phyloP scores from a whole-genome alignment of 2,113 vertebrate genomes.

The Nycticorax nycticorax region DNA sequence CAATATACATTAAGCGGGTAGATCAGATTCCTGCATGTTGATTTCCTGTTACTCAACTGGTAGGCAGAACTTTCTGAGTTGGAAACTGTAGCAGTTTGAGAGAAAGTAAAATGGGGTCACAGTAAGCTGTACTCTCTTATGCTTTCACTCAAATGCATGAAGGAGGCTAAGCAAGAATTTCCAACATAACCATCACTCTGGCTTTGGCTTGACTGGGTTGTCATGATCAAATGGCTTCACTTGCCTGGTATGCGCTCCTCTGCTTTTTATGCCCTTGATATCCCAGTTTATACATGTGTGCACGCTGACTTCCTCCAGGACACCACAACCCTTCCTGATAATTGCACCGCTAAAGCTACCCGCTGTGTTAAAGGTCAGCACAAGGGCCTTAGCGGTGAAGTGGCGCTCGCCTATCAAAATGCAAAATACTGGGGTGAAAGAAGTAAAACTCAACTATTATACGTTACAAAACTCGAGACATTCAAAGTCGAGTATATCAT shows the following conservation, averaged over 20 bases:
- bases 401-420: constrained; percentile 71
- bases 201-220: constrained; percentile 7
- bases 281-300: background rate
- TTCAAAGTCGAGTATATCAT: constrained; percentile 73
- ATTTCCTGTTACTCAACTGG: background rate
- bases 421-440: constrained; percentile 70
- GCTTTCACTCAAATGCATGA: background rate
- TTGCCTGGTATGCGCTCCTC: background rate
- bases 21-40: background rate
- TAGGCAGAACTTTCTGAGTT: background rate
- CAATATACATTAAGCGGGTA: background rate
- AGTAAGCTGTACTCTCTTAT: background rate
- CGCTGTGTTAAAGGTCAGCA: constrained; percentile 58
- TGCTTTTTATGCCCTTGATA: constrained; percentile 11
- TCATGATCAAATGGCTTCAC: constrained; percentile 44
- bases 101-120: constrained; percentile 3
- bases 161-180: background rate
- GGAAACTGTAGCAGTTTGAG: background rate
- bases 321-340: constrained; percentile 39
- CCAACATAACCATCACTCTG: background rate
- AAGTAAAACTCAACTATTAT: constrained; percentile 73
- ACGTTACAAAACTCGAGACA: constrained; percentile 67
- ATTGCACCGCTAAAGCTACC: constrained; percentile 40
- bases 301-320: constrained; percentile 48
- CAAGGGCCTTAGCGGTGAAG: constrained; percentile 59